A percentile compares a stretch with the other conserved stretches of the same genome.
phyloP scores from a whole-genome alignment of 1,140 invertebrate genomes.

The Dinothrombium tinctorium region DNA sequence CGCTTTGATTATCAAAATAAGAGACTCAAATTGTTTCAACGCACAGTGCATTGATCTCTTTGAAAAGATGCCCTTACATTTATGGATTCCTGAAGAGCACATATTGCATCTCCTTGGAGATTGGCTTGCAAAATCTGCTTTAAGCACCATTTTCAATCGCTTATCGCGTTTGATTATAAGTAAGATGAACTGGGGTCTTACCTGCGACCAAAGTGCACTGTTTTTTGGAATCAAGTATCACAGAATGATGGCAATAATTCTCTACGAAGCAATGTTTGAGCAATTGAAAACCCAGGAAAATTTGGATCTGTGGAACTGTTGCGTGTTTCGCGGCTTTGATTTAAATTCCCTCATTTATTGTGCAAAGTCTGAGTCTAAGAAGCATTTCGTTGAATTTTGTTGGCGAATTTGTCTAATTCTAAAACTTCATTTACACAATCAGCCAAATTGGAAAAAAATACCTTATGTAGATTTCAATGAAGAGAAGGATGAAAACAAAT shows the following conservation, averaged over 20 bases:
- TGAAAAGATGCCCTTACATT: not conserved
- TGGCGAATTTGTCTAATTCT: slow-evolving; percentile 8
- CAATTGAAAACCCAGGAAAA: not conserved
- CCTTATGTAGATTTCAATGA: not conserved
- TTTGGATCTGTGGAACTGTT: not conserved
- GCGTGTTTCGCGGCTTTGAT: not conserved
- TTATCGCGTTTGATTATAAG: slow-evolving; percentile 7
- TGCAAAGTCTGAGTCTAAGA: not conserved
- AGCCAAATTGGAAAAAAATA: not conserved
- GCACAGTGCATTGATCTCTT: slow-evolving; percentile 6
- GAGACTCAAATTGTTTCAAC: not conserved
- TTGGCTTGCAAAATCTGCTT: slow-evolving; percentile 5
- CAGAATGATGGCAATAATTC: slow-evolving; percentile 1
- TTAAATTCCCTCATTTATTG: not conserved
- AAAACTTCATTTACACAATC: slow-evolving; percentile 7
- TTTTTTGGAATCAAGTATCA: slow-evolving; percentile 1
- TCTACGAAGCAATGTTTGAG: slow-evolving; percentile 5
- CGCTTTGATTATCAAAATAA: not conserved
- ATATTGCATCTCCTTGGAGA: slow-evolving; percentile 3
- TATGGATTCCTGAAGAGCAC: slow-evolving; percentile 6
- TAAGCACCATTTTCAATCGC: slow-evolving; percentile 4
- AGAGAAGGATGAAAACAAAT: not conserved
- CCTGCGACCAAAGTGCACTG: not conserved
- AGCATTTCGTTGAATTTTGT: slow-evolving; percentile 6
- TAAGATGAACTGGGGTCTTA: slow-evolving; percentile 8